phyloP scores from a whole-genome alignment of 2,113 vertebrate species.

The Pluvialis apricaria region DNA sequence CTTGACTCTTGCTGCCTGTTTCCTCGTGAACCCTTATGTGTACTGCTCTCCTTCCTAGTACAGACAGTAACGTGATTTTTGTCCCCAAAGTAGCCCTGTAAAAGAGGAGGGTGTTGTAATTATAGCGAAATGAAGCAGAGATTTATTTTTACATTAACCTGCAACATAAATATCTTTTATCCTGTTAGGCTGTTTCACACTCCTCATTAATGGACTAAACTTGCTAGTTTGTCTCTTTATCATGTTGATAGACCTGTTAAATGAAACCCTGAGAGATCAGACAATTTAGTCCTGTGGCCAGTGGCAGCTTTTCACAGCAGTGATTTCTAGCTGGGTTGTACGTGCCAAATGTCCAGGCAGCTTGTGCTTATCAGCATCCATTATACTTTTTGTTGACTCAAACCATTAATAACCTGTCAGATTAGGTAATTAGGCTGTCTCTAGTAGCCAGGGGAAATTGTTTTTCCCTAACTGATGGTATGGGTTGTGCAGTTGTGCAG shows the following conservation, averaged over 20 bases:
- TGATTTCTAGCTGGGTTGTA: conserved; percentile 65
- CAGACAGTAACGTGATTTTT: background rate
- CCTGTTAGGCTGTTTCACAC: conserved; percentile 5
- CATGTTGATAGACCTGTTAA: conserved; percentile 73
- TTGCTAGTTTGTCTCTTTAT: conserved; percentile 69
- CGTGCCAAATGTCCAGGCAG: conserved; percentile 68
- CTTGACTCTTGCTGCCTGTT: background rate
- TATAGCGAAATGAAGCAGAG: background rate
- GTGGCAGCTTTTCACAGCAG: conserved; percentile 61
- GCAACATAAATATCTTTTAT: conserved; percentile 65
- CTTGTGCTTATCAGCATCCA: conserved; percentile 75
- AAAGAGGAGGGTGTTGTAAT: background rate
- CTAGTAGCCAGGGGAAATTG: conserved; percentile 73
- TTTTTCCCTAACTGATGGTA: conserved; percentile 74
- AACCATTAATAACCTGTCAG: conserved; percentile 77
- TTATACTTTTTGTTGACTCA: conserved; percentile 75
- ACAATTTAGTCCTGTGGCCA: conserved; percentile 64
- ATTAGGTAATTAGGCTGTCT: conserved; percentile 80
- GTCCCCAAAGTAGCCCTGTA: background rate
- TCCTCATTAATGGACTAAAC: conserved; percentile 63
- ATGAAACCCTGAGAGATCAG: conserved; percentile 67
- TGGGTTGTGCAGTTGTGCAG: conserved; percentile 68
- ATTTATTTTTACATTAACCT: conserved; percentile 62
- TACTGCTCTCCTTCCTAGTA: background rate
- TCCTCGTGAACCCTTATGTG: background rate